phyloP scores from a whole-genome alignment of 1,140 invertebrate genomes.

The Macrobrachium nipponense region DNA sequence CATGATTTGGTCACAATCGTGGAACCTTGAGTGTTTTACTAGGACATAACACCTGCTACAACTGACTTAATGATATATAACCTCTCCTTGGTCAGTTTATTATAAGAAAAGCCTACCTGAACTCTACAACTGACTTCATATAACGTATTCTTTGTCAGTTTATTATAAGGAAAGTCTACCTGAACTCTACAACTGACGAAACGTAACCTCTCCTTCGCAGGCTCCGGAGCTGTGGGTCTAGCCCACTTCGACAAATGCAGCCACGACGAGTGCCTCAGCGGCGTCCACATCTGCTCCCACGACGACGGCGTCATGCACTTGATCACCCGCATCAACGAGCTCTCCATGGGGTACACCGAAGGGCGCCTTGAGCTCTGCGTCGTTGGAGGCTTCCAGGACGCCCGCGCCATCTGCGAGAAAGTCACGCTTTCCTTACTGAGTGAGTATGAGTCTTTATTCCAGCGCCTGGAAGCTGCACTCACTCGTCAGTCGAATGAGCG shows the following conservation, averaged over 20 bases:
- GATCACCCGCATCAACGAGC: constrained; percentile 79
- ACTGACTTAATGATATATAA: too few species aligned
- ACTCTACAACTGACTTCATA: too few species aligned
- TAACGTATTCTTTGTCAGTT: too few species aligned
- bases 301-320: constrained; percentile 63
- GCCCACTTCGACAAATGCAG: constrained; percentile 91
- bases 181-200: too few species aligned
- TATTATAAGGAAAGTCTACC: too few species aligned
- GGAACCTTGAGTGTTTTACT: background rate
- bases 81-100: too few species aligned
- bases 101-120: too few species aligned
- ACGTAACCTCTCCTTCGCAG: constrained; percentile 70
- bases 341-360: constrained; percentile 83
- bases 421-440: constrained; percentile 90
- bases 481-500: too few species aligned
- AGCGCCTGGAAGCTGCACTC: too few species aligned
- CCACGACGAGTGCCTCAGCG: constrained; percentile 63
- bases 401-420: constrained; percentile 85
- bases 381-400: constrained; percentile 89
- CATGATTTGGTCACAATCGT: too few species aligned
- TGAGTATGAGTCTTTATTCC: constrained; percentile 72
- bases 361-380: constrained; percentile 89
- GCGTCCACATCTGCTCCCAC: constrained; percentile 64
- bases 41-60: background rate
- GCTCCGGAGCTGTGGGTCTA: constrained; percentile 86